These are phyloP conservation scores for Willowsia nigromaculata DNA, from an alignment of 2,888 invertebrate species.

Conservation along the genomic window DNA sequence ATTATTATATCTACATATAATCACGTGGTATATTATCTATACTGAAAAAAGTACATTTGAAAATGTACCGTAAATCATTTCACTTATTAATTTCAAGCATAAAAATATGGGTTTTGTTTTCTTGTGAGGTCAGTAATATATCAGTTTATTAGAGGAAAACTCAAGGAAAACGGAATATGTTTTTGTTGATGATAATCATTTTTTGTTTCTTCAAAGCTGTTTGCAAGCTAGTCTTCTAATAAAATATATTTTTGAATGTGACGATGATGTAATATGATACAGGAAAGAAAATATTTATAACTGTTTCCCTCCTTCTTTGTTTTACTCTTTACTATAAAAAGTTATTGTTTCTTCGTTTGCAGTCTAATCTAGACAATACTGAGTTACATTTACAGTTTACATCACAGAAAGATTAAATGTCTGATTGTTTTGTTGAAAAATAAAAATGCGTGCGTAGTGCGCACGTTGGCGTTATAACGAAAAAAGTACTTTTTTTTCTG, in stretches of 20 bases:
- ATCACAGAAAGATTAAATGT: background rate
- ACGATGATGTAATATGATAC: background rate
- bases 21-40: background rate
- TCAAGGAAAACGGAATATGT: background rate
- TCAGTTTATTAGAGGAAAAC: too few species aligned
- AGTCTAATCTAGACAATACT: background rate
- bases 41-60: background rate
- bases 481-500: too few species aligned
- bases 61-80: background rate
- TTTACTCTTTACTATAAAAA: background rate
- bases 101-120: too few species aligned
- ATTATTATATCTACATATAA: background rate
- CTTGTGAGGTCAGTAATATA: too few species aligned
- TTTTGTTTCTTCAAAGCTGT: background rate
- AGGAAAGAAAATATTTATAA: background rate
- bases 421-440: background rate
- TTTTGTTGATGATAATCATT: background rate
- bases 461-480: too few species aligned
- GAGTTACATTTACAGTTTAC: background rate
- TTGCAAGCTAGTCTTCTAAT: slow-evolving; percentile 23
- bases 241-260: slow-evolving; percentile 20
- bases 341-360: background rate
- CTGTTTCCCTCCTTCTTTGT: background rate
- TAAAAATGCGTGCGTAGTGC: background rate
- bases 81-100: background rate